Evolutionary conservation across 2,113 vertebrate species (phyloP), one percentile per base, ranked within the genome.

Genomic region (Channa argus): DNA sequence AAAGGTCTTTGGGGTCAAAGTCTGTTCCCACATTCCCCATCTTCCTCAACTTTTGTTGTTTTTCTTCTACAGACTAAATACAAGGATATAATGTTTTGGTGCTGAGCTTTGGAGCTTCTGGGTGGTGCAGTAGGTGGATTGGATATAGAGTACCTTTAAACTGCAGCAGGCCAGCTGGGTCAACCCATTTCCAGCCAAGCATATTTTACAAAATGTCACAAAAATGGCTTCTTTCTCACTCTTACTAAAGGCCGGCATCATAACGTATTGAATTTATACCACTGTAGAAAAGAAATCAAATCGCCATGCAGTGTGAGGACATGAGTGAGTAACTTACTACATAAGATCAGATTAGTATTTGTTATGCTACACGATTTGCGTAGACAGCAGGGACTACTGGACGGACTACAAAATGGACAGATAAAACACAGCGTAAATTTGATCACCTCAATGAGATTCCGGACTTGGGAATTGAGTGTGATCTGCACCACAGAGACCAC

Each of bases 391-490:
- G 80, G 68, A 77, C 83, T 90, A 90, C 77, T 12, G 61, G 83
- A 90, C 79, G 53, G 47, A 82, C 77, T 83, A 84, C 12, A n/a
- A 75, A 71, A 77, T 70, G 50, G 33, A 79, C 79, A 68, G 47
- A 65, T 77, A 85, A 52, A 79, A 87, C 88, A 88, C 63, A 46
- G 83, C 85, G 86, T 92, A 94, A 87, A 90, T 93, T 80, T 80
- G 94, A 92, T 96, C 94, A 94, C 94, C 95, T 96, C 95, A 88
- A 95, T 94, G 88, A 95, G 93, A 92, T 86, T 94, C 92, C 92
- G 92, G 92, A 96, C 91, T 91, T 96, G 93, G 79, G 91, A 93
- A 94, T 93, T 95, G 94, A 95, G 93, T 86, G 93, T 95, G 94
- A 96, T 94, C 95, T 96, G 91, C 91, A 87, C 92, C 91, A 90